These are phyloP conservation scores for Darevskia nairensis DNA, from an alignment of 2,797 vertebrate species.

Conservation along the genomic window DNA sequence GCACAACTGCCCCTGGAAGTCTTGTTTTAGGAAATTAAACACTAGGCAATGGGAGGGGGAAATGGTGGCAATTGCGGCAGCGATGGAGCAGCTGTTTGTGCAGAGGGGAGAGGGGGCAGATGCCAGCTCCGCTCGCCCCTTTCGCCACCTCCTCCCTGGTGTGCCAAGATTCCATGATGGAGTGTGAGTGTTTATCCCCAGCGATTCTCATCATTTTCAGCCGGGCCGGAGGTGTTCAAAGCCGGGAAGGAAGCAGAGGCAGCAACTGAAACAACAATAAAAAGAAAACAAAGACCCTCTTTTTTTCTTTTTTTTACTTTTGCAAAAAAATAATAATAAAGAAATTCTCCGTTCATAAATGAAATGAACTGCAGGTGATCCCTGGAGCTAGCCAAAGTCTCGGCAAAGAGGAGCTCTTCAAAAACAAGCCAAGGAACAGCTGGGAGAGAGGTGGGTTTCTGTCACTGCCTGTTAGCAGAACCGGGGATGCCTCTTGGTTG, in stretches of 20 bases:
- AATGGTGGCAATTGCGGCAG: not conserved
- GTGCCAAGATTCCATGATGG: not conserved
- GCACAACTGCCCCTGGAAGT: not conserved
- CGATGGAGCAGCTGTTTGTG: not conserved
- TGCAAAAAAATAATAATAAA: conserved; percentile 40
- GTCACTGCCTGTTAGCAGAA: not conserved
- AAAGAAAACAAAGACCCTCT: conserved; percentile 61
- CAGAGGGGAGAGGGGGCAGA: not conserved
- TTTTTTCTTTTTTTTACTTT: not conserved
- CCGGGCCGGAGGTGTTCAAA: conserved; percentile 68
- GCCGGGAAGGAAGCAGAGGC: conserved; percentile 62
- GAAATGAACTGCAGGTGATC: conserved; percentile 76
- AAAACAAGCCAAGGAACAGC: not conserved
- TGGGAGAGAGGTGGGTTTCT: not conserved
- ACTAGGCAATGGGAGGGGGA: not conserved
- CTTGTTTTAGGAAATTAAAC: not conserved
- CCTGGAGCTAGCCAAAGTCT: conserved; percentile 53
- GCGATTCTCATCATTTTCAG: conserved; percentile 70
- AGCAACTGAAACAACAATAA: conserved; percentile 71
- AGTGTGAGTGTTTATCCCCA: conserved; percentile 65
- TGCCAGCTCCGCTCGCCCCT: conserved; percentile 6
- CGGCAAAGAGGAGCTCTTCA: conserved; percentile 23
- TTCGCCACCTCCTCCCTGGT: not conserved
- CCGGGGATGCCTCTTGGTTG: not conserved
- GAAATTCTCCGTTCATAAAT: conserved; percentile 71